A percentile compares a stretch with the other conserved stretches of the same genome.
Evolutionary conservation across 2,113 vertebrate species (phyloP).

Genomic region (Benitochromis conjunctus): DNA sequence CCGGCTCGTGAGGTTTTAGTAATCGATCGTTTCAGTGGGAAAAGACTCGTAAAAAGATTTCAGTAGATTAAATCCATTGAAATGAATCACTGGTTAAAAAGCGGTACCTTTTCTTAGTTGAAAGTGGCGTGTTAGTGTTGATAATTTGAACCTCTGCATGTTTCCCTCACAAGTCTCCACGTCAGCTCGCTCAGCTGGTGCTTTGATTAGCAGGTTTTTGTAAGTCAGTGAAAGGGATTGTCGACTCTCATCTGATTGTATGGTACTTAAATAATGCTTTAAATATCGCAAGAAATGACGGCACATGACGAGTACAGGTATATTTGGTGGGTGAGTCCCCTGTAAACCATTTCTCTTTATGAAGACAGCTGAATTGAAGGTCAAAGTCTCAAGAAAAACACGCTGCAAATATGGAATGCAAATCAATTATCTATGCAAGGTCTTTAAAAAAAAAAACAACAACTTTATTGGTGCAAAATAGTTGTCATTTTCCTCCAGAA

Average conservation of each 20-base stretch:
- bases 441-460: neutral
- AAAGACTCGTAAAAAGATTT: neutral
- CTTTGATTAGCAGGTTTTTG: neutral
- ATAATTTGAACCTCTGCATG: neutral
- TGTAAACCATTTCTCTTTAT: neutral
- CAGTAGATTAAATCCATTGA: neutral
- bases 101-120: neutral
- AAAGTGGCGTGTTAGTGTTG: neutral
- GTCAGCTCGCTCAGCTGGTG: neutral
- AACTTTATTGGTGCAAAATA: conserved; percentile 27
- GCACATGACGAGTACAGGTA: neutral
- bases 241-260: neutral
- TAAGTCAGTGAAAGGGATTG: neutral
- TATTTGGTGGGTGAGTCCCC: neutral
- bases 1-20: neutral
- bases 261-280: neutral
- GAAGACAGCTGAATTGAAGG: neutral
- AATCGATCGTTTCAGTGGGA: neutral
- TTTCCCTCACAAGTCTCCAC: neutral
- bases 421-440: conserved; percentile 57
- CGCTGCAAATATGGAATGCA: conserved; percentile 18
- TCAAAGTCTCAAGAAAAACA: neutral
- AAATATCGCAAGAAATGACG: neutral
- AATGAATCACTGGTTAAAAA: neutral
- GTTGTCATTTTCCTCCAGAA: conserved; percentile 13